Base-by-base conservation (phyloP, 2,113 vertebrate species). In the Macrotus californicus region DNA sequence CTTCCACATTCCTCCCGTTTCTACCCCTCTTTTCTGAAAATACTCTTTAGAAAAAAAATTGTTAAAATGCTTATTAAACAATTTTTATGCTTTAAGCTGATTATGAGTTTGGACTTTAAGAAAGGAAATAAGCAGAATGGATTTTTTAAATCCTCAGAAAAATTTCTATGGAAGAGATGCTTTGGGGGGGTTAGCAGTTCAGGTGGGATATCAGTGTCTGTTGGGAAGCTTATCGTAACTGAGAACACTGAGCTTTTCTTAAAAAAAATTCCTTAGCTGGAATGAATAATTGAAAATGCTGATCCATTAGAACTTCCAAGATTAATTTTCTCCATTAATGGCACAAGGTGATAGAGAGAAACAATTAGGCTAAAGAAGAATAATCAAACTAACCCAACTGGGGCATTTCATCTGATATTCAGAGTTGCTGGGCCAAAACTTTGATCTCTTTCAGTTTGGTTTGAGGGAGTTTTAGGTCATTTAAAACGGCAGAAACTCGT, bases 311-410 rank as follows among this genome's bases (percentile, higher is more conserved):
- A 96, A 97, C 96, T 96, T 96, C 94, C 81, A 75, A 97, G 97
- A 97, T 97, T 97, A 98, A 98, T 97, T 97, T 97, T 95, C 84
- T 92, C 84, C 88, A 87, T 95, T 96, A 97, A 96, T 97, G 96
- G 93, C 70, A 91, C 48, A 90, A 97, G 89, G 95, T 92, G 87
- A 97, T 96, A 96, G 91, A 83, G 85, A 92, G 66, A 96, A 97
- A 95, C 91, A 97, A 96, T 96, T 80, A 91, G 88, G 81, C 89
- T 89, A 97, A 96, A 98, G 97, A 97, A 89, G 86, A 88, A 94
- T 88, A 85, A 96, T 95, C 94, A 93, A 86, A 54, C 93, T 50
- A 61, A 96, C 73, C 70, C 24, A 87, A 94, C 88, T n/a, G 70
- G 80, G 86, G 89, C 86, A 81, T 97, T 97, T 94, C 96, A 97